Conservation (phyloP, 1,140 invertebrate species). For the Bombus affinis region DNA sequence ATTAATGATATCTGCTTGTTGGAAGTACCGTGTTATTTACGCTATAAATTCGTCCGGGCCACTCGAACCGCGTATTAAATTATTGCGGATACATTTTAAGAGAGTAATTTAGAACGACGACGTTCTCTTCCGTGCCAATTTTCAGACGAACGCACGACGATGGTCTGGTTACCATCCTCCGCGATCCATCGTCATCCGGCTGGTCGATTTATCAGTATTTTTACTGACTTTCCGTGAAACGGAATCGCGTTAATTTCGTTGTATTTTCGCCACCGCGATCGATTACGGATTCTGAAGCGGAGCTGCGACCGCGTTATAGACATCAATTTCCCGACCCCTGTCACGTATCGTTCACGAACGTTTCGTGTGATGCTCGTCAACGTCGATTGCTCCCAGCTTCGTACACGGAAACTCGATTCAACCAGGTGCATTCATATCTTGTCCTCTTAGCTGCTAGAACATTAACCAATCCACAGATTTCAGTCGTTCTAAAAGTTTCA, state of each 20-base stretch:
- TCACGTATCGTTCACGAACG: conserved; percentile 45
- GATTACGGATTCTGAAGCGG: conserved; percentile 2
- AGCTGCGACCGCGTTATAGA: background rate
- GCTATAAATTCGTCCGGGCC: conserved; percentile 39
- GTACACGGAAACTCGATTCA: conserved; percentile 28
- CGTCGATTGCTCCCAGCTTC: conserved; percentile 71
- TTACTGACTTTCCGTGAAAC: background rate
- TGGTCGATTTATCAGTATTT: conserved; percentile 32
- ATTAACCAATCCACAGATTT: background rate
- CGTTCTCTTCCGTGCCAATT: conserved; percentile 50
- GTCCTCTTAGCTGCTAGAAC: background rate
- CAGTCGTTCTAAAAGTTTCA: background rate
- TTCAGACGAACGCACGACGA: background rate
- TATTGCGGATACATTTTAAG: conserved; percentile 42
- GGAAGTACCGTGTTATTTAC: conserved; percentile 54
- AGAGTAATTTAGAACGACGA: conserved; percentile 44
- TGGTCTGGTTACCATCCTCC: background rate
- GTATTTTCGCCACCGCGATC: background rate
- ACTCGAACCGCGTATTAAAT: conserved; percentile 45
- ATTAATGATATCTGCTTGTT: conserved; percentile 42
- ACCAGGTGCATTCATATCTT: conserved; percentile 26
- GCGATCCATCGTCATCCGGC: background rate
- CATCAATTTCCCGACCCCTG: conserved; percentile 27
- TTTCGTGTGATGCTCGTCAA: conserved; percentile 73
- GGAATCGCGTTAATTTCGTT: background rate